Base-by-base conservation (phyloP, 2,797 vertebrate species). In the Acipenser oxyrinchus region DNA sequence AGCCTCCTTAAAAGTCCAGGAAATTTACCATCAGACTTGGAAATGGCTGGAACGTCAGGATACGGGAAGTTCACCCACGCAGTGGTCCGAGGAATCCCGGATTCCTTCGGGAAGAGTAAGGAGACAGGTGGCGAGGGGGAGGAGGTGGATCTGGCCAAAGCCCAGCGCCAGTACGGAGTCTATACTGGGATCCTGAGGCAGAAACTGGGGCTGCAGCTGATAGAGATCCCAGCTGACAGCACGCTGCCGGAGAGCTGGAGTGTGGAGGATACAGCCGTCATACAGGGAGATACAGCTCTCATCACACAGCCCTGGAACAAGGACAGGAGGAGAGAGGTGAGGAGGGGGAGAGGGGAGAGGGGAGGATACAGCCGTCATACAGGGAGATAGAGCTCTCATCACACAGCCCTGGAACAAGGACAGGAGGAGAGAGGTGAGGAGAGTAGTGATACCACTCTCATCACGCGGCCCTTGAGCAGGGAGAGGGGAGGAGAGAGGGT, bases 21-120 rank as follows among this genome's bases (percentile, higher is more conserved):
- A 37, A 37, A 37, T 37, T 37, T 37, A 37, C 23, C 23, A 4
- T 37, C 23, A 37, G 4, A 37, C 23, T 10, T 10, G 15, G 48
- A 18, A 15, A 91, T 92, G 91, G 90, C 90, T 0, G 84, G 82
- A 23, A 72, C 86, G 72, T 83, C 83, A 68, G 79, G 78, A 0
- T 91, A 94, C 13, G 94, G 94, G 62, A 79, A 82, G 59, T 95
- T 93, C 83, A 94, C 93, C 68, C 94, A 96, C 48, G 94, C 92
- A 2, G 85, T 96, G 71, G 93, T 96, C 70, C 81, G 93, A 60
- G 84, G 90, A 50, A 79, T 95, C 79, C 92, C 94, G 1, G 89
- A 89, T 70, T 89, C 88, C 71, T 88, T 93, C 70, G 93, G 88
- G 23, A 82, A 82, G 49, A 65, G 69, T 0, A 68, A 0, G 0